A percentile compares a stretch with the other conserved stretches of the same genome.
phyloP scores from a whole-genome alignment of 2,113 vertebrate species.

The Equus przewalskii region DNA sequence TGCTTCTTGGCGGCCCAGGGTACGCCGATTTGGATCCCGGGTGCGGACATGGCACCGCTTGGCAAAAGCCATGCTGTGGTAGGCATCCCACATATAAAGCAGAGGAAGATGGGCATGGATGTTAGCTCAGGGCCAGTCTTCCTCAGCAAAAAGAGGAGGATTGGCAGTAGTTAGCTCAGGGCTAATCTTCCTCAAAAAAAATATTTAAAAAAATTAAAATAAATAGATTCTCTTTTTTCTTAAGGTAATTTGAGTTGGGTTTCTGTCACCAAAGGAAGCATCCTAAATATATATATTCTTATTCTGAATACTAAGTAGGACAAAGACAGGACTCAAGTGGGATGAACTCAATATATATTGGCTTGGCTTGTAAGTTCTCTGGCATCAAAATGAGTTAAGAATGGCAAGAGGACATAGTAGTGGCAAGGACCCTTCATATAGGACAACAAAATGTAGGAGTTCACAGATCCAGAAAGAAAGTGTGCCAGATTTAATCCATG shows the following conservation, averaged over 20 bases:
- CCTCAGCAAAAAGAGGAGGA: too few species aligned
- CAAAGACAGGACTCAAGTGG: neutral
- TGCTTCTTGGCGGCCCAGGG: too few species aligned
- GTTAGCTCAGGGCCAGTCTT: too few species aligned
- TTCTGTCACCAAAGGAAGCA: neutral
- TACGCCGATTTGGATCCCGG: too few species aligned
- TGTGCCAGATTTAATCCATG: too few species aligned
- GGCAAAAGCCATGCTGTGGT: too few species aligned
- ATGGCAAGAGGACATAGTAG: neutral
- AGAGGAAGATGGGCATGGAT: too few species aligned
- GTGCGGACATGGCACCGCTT: too few species aligned
- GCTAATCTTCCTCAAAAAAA: too few species aligned
- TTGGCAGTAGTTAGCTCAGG: too few species aligned
- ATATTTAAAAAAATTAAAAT: too few species aligned
- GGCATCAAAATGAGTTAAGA: neutral
- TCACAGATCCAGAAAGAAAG: neutral
- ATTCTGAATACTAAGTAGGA: neutral
- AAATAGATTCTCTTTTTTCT: neutral
- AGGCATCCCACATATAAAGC: too few species aligned
- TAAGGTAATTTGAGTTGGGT: neutral
- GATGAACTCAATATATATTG: neutral
- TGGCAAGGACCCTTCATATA: neutral
- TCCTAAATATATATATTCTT: neutral
- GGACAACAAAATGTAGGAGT: neutral
- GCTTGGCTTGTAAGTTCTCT: neutral